Conservation (phyloP, 2,888 invertebrate species). For the Scrobipalpa costella region DNA sequence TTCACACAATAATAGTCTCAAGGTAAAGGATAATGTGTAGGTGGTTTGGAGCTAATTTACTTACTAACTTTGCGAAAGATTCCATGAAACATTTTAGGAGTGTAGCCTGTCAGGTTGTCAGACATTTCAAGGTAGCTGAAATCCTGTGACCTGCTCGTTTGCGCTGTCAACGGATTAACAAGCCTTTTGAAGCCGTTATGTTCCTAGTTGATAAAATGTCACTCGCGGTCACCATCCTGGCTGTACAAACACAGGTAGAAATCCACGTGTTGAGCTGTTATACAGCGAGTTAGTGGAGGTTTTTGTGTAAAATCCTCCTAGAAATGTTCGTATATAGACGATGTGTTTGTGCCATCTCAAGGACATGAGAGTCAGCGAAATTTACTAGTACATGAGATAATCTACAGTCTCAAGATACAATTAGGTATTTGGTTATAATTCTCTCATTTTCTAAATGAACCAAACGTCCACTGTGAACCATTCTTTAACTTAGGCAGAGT, state of each 20-base stretch:
- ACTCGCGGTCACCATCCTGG: not conserved
- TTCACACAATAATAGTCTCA: not conserved
- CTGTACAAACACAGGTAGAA: not conserved
- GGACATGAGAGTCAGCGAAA: no score
- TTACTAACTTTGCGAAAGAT: not conserved
- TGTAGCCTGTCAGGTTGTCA: not conserved
- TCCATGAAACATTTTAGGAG: not conserved
- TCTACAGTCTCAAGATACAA: not conserved
- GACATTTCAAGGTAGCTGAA: not conserved
- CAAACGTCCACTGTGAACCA: not conserved
- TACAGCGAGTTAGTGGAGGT: no score
- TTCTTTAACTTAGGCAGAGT: constrained; percentile 27
- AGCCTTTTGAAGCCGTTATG: constrained; percentile 4
- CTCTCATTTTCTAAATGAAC: not conserved
- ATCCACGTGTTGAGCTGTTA: no score
- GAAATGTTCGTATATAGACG: no score
- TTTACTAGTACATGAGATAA: no score
- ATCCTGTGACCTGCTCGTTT: not conserved
- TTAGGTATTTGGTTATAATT: no score
- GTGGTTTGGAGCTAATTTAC: not conserved
- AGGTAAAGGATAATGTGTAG: not conserved
- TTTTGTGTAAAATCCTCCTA: no score
- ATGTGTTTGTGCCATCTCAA: no score
- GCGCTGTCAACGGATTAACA: not conserved
- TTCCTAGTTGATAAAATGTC: constrained; percentile 5